phyloP scores from a whole-genome alignment of 2,113 vertebrate species.

The Hemibates koningsi region DNA sequence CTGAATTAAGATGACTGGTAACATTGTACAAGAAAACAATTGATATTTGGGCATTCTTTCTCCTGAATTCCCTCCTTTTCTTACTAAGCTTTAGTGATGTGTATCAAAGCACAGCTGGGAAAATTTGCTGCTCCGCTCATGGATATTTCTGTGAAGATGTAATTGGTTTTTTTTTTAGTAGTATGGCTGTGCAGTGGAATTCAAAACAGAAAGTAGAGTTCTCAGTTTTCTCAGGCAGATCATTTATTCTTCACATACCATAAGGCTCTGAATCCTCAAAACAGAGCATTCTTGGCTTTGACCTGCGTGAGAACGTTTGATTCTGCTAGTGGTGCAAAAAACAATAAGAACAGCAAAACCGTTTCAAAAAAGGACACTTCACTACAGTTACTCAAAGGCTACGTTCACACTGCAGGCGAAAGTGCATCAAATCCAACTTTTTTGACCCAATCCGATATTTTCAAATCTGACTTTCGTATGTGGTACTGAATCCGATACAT shows the following conservation, averaged over 20 bases:
- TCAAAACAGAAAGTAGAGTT: slow-evolving; percentile 34
- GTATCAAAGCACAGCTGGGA: slow-evolving; percentile 14
- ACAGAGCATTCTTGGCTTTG: slow-evolving; percentile 12
- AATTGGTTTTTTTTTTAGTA: background rate
- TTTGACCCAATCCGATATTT: background rate
- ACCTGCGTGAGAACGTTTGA: slow-evolving; percentile 38
- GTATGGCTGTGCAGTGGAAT: background rate
- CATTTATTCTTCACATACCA: slow-evolving; percentile 34
- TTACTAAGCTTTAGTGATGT: slow-evolving; percentile 44
- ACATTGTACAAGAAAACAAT: slow-evolving; percentile 33
- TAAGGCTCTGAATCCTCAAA: slow-evolving; percentile 6
- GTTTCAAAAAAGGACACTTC: background rate
- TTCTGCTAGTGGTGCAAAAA: background rate
- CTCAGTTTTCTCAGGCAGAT: slow-evolving; percentile 13
- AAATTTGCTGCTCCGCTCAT: slow-evolving; percentile 4
- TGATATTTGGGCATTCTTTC: slow-evolving; percentile 30
- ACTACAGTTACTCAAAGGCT: background rate
- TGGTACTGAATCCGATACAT: background rate
- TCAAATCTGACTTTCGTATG: background rate
- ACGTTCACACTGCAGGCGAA: background rate
- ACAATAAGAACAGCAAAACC: background rate
- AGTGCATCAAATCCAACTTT: background rate
- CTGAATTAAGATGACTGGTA: slow-evolving; percentile 15
- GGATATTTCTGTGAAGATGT: slow-evolving; percentile 50
- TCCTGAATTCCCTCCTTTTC: slow-evolving; percentile 8